Base-by-base conservation (phyloP, 2,113 vertebrate species). In the Phrynosoma blainvillii region DNA sequence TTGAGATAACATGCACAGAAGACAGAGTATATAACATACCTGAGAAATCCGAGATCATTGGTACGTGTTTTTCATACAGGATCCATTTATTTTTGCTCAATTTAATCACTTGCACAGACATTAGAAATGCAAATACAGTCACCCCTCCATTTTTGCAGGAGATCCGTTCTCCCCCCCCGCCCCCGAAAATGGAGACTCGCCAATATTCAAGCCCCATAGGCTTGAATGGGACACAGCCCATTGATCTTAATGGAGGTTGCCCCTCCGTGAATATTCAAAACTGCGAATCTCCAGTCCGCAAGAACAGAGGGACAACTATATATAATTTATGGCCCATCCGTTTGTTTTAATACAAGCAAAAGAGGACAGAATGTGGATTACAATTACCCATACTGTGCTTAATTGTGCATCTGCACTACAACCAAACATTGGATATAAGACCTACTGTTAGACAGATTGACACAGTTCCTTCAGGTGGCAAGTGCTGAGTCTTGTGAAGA, bases 21-120 rank as follows among this genome's bases (percentile, higher is more conserved):
- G 8, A 8, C 79, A 87, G 4, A 25, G 36, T 81, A 9, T 40
- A 78, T 42, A 87, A 5, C 0, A 62, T 82, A 59, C 8, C 65
- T 3, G 16, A 27, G 32, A 88, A 86, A 68, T 16, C 32, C 27
- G 56, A 4, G 42, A 79, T 20, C 18, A 75, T 10, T 78, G 85
- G 27, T 21, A 7, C 0, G 7, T 47, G 47, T n/a, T 86, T 27
- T 36, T 27, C 0, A 0, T 62, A 5, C n/a, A 20, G 40, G 59
- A 32, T 21, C 32, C 6, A 62, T 59, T 2, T 79, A 62, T 80
- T 18, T 36, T 9, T 80, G 18, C 52, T 59, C 54, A n/a, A 32
- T 79, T 79, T 13, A 40, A 42, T 36, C 20, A 42, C 36, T 9
- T 76, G 14, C 25, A 36, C 4, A 23, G 21, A 1, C 36, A 42